These are phyloP conservation scores for Hypomesus transpacificus DNA, from an alignment of 2,113 vertebrate species.

Conservation along the genomic window DNA sequence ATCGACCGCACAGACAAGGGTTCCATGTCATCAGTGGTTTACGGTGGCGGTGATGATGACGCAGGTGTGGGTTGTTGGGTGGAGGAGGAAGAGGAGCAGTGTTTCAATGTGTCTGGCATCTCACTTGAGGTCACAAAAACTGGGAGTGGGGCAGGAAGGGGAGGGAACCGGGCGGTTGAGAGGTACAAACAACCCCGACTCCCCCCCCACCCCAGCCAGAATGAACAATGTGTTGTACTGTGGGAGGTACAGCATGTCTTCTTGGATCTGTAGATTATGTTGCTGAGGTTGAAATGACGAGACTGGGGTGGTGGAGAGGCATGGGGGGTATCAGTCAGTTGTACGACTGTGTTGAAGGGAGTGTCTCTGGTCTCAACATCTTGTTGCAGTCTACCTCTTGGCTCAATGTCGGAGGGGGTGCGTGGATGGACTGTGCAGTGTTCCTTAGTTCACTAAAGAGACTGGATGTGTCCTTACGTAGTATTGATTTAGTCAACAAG, in stretches of 20 bases:
- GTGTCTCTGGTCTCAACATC: conserved; percentile 32
- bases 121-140: conserved; percentile 24
- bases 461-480: conserved; percentile 58
- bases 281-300: conserved; percentile 42
- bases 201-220: conserved; percentile 31
- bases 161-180: conserved; percentile 65
- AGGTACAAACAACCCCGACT: conserved; percentile 28
- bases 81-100: conserved; percentile 22
- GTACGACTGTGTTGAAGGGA: conserved; percentile 41
- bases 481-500: conserved; percentile 51
- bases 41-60: conserved; percentile 7
- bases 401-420: conserved; percentile 37
- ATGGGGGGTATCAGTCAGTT: conserved; percentile 38
- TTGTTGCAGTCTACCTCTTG: conserved; percentile 27
- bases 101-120: conserved; percentile 51
- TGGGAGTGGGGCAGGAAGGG: conserved; percentile 36
- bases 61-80: background rate
- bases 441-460: conserved; percentile 45
- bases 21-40: conserved; percentile 44
- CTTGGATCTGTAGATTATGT: conserved; percentile 40
- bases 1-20: conserved; percentile 44
- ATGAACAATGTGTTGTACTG: conserved; percentile 45
- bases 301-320: too few relatives aligned
- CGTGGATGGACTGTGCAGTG: conserved; percentile 18
- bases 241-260: conserved; percentile 37